Evolutionary conservation across 2,888 invertebrate species (phyloP), one percentile per base, ranked within the genome.

Genomic region (Protophormia terraenovae): DNA sequence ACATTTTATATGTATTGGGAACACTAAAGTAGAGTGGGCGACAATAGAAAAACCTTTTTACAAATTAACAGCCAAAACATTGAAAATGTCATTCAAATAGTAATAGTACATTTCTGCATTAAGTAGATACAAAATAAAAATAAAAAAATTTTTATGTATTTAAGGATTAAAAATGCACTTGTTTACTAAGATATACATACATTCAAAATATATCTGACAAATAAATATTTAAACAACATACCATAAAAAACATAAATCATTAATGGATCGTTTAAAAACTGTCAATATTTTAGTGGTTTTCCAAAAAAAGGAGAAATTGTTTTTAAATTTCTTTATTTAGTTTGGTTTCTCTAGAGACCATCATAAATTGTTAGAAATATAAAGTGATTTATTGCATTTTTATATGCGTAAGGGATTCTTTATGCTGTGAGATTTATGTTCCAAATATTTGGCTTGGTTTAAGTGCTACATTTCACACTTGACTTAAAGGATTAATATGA

Each of bases 381-480:
- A 16, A 58, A 66, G 67, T 78, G 73, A 83, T 79, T 78, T 72
- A 72, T 83, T 67, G 32, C 10, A 29, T 41, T 78, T 64, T 72
- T 83, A 66, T 73, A 66, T 73, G 47, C 19, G 55, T 35, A 73
- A 80, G 73, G 73, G 64, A 73, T 67, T 55, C 14, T 67, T 10
- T 58, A 67, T 73, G n/a, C 35, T 73, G 38, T 35, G 45, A 32
- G 58, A 47, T 85, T 83, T 41, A 66, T 29, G 2, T 72, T 79
- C 45, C 22, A 64, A n/a, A 24, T 86, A 73, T 77, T 86, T 88
- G 72, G 55, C 83, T 82, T 73, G 67, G 78, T 78, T 72, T 41
- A 78, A 84, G 83, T 84, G 84, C 53, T 72, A 66, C 80, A 87
- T 84, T 86, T 88, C 84, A 86, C 87, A 87, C 86, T 84, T 86